Evolutionary conservation across 2,113 vertebrate species (phyloP).

Genomic region (Eupsittula cactorum): DNA sequence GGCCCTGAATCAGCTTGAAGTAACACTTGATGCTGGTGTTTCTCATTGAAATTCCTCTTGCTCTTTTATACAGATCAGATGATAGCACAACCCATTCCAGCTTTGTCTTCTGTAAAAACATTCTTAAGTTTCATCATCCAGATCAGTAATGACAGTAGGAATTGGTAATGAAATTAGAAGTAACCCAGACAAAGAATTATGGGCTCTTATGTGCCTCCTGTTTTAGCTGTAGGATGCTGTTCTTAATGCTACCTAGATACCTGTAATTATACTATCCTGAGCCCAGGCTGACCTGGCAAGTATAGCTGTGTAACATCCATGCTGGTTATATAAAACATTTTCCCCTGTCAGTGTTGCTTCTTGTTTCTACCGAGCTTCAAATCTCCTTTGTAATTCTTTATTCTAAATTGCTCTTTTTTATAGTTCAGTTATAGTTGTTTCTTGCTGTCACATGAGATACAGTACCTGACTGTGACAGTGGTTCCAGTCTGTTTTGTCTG

Average conservation of each 20-base stretch:
- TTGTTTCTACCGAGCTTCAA: not conserved
- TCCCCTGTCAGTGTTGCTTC: not conserved
- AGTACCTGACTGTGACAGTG: not conserved
- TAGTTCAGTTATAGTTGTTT: not conserved
- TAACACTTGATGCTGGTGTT: slow-evolving; percentile 4
- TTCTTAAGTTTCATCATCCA: not conserved
- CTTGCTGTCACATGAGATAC: not conserved
- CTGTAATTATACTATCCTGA: not conserved
- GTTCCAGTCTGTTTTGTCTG: not conserved
- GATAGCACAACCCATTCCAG: slow-evolving; percentile 7
- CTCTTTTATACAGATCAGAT: not conserved
- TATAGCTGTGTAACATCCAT: not conserved
- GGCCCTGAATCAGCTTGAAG: slow-evolving; percentile 42
- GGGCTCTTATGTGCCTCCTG: not conserved
- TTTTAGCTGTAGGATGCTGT: slow-evolving; percentile 10
- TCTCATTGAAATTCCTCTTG: slow-evolving; percentile 43
- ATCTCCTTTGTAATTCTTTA: not conserved
- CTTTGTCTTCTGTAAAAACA: slow-evolving; percentile 35
- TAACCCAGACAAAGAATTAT: not conserved
- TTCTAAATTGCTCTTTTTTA: not conserved
- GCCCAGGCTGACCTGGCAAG: not conserved
- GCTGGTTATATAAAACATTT: not conserved
- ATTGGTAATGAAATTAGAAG: not conserved
- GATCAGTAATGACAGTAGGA: not conserved
- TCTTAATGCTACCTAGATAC: not conserved